Evolutionary conservation across 1,140 invertebrate genomes (phyloP), one percentile per base, ranked within the genome.

Genomic region (Drosophila kikkawai): DNA sequence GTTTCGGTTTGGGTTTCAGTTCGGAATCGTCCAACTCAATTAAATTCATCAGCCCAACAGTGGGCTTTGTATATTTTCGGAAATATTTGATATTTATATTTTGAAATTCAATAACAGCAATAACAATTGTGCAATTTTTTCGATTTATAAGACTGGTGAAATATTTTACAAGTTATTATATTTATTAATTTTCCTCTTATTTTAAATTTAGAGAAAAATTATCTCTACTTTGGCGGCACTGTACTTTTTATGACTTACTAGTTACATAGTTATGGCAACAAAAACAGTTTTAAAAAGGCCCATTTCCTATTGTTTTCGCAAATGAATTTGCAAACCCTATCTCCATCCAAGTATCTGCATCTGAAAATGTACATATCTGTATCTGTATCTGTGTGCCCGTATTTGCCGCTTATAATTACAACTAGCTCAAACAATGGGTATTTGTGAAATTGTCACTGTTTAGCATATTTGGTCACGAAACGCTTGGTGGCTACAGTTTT

Each of bases 401-500:
- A 65, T 67, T 61, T 76, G 74, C 76, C 69, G 66, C 67, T 61
- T 79, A 51, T 88, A 87, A 84, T 90, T 87, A 81, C 82, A 87
- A 57, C 70, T 85, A 56, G 78, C 71, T 47, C 65, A 84, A 60
- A 73, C 84, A 87, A 87, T 87, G 83, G 85, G 77, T 75, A 90
- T 88, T 88, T 90, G 85, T 88, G 85, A 90, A 88, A 88, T 90
- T 88, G 85, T 88, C 85, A 88, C 85, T 88, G 67, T 85, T 88
- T 88, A 88, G 85, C 85, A 88, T 88, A 88, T 88, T 88, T 90
- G 85, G 85, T 88, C 85, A 88, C 85, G 85, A 88, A 81, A 88
- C 45, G 84, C 61, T 87, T 76, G 66, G 71, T 76, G 66, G 71
- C 79, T 76, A 68, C 70, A 65, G 42, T 61, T 77, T 66, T 66